These are phyloP conservation scores for Phoenicopterus ruber DNA, from an alignment of 2,113 vertebrate species.

Conservation along the genomic window DNA sequence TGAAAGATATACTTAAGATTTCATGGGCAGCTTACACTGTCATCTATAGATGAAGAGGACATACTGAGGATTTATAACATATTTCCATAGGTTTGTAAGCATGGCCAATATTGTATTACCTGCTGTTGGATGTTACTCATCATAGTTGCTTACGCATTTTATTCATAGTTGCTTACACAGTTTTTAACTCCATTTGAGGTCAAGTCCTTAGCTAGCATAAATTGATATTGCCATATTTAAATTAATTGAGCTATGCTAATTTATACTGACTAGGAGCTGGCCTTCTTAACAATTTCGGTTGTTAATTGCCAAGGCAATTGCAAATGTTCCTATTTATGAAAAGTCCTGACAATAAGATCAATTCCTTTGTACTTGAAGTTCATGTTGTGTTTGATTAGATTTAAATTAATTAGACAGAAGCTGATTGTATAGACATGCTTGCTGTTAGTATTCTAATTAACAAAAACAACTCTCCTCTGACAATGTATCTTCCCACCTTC, in stretches of 20 bases:
- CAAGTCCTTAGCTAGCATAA: not conserved
- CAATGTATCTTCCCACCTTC: not conserved
- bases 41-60: not conserved
- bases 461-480: not conserved
- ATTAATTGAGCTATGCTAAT: not conserved
- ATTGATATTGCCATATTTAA: not conserved
- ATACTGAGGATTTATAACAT: not conserved
- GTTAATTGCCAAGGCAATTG: not conserved
- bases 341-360: not conserved
- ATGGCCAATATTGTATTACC: not conserved
- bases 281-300: not conserved
- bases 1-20: not conserved
- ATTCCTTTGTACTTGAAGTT: not conserved
- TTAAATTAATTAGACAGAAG: conserved; percentile 2
- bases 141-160: not conserved
- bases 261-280: not conserved
- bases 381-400: not conserved
- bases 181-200: not conserved
- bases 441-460: not conserved
- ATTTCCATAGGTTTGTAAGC: not conserved
- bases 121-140: not conserved
- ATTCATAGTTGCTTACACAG: not conserved
- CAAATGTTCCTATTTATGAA: not conserved
- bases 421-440: not conserved
- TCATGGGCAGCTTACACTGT: not conserved